Conservation (phyloP, 1,140 invertebrate genomes). For the Homarus americanus region DNA sequence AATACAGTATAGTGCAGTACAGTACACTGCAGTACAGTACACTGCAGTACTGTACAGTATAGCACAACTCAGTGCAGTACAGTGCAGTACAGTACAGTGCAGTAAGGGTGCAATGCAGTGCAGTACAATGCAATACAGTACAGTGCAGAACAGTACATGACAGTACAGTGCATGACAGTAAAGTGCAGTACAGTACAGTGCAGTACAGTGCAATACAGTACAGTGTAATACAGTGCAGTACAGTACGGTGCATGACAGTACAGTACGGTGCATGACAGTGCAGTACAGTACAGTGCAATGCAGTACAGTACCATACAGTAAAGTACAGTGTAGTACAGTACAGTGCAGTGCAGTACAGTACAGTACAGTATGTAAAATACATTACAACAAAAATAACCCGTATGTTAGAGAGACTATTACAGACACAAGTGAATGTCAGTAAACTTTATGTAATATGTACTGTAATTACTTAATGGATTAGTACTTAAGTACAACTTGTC, state of each 20-base stretch:
- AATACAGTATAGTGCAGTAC: constrained; percentile 71
- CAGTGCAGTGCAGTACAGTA: not conserved
- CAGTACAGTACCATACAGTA: not conserved
- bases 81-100: constrained; percentile 65
- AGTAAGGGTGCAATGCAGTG: constrained; percentile 27
- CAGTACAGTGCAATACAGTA: not conserved
- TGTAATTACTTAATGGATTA: too few species aligned
- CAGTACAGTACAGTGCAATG: not conserved
- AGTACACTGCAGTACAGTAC: constrained; percentile 73
- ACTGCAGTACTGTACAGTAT: constrained; percentile 61
- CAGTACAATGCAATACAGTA: constrained; percentile 74
- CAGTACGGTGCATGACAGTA: not conserved
- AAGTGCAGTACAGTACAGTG: not conserved
- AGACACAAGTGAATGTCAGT: too few species aligned
- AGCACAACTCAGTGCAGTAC: constrained; percentile 68
- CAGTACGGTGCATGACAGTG: not conserved
- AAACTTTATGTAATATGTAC: too few species aligned
- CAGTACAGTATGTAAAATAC: not conserved
- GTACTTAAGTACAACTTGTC: too few species aligned
- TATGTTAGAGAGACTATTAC: too few species aligned
- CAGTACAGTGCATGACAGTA: not conserved
- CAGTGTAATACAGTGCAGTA: not conserved
- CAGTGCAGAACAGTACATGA: not conserved
- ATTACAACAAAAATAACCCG: too few species aligned
- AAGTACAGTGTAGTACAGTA: not conserved